Base-by-base conservation (phyloP, 2,113 vertebrate species). In the Ranitomeya variabilis region DNA sequence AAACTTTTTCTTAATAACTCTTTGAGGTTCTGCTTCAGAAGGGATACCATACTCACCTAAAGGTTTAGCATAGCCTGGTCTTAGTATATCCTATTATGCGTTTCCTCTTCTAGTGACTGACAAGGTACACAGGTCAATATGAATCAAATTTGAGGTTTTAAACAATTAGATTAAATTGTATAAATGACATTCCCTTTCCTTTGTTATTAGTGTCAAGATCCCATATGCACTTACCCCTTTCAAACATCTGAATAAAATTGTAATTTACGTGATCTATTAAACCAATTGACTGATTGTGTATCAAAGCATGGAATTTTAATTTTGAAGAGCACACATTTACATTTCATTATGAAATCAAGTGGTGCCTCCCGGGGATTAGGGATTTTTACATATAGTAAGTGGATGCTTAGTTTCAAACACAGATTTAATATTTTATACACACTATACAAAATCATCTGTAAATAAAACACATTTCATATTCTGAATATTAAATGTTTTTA, bases 151-250 rank as follows among this genome's bases (percentile, higher is more conserved):
- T 85, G 87, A 69, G 87, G 74, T 89, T 85, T 84, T 85, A 85
- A 89, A 84, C 73, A 85, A 89, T 89, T 85, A 89, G 62, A 88
- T 88, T 83, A 83, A 89, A 85, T 79, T 89, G 82, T 89, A 89
- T 85, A 89, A 89, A 89, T 85, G 81, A 85, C 73, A 85, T 89
- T 79, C 73, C 71, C 87, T 85, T 79, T 89, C 87, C 74, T 85
- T 89, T 89, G 74, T 84, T 89, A 85, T 89, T 89, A 89, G 82
- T 85, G 74, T 89, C 87, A 89, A 7, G 23, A 85, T 76, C 73
- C 51, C 52, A 69, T 89, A 84, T 89, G 87, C 81, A 89, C 81
- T 89, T 89, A 83, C 45, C 74, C 74, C 45, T 85, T 59, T 69
- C 51, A 85, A 89, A 78, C 54, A 51, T 78, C 87, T 89, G 73